Evolutionary conservation across 2,113 vertebrate genomes (phyloP).

Genomic region (Dicentrarchus labrax): DNA sequence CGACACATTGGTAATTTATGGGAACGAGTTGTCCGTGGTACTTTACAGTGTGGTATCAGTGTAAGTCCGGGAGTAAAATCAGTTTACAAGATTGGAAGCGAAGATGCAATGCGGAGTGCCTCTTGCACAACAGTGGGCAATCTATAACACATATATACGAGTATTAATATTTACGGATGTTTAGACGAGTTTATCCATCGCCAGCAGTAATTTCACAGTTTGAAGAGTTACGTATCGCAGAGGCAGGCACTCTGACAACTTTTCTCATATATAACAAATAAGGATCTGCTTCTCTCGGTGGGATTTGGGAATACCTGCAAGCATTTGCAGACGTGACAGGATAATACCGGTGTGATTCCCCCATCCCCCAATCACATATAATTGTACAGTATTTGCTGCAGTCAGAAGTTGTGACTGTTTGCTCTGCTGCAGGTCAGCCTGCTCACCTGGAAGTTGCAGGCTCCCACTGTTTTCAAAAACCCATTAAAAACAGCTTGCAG

Average conservation of each 20-base stretch:
- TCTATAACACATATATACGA: not conserved
- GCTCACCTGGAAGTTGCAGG: not conserved
- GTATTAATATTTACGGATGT: slow-evolving; percentile 13
- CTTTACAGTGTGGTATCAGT: not conserved
- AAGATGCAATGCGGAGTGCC: not conserved
- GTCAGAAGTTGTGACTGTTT: not conserved
- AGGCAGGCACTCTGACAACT: not conserved
- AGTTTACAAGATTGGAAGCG: not conserved
- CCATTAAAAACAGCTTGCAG: slow-evolving; percentile 45
- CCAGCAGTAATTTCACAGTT: slow-evolving; percentile 13
- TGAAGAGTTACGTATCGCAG: not conserved
- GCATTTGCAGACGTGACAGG: not conserved
- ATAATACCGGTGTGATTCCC: not conserved
- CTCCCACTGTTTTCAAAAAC: slow-evolving; percentile 8
- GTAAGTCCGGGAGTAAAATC: not conserved
- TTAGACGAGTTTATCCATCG: not conserved
- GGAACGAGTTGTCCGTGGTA: not conserved
- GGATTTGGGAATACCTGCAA: slow-evolving; percentile 1
- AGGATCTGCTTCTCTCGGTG: not conserved
- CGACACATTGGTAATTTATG: slow-evolving; percentile 13
- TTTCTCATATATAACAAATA: not conserved
- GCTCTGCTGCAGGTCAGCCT: slow-evolving; percentile 18
- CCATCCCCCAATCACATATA: rapidly evolving
- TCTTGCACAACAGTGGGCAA: not conserved
- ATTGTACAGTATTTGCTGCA: not conserved